phyloP scores from a whole-genome alignment of 2,888 invertebrate genomes.

The Allophyes oxyacanthae region DNA sequence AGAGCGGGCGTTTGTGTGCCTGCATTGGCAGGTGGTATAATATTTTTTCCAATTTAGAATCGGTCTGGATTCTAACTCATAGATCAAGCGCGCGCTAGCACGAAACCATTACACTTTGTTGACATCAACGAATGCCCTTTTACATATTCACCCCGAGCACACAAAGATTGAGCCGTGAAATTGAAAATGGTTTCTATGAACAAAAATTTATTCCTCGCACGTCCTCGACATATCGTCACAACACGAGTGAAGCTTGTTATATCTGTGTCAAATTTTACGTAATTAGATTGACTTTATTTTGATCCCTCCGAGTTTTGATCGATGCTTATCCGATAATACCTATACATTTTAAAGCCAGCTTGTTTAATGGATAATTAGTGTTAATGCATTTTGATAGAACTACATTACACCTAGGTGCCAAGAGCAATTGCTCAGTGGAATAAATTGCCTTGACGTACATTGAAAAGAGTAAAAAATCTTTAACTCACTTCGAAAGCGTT shows the following conservation, averaged over 20 bases:
- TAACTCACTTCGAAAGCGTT: constrained; percentile 53
- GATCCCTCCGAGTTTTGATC: no score
- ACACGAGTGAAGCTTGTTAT: constrained; percentile 62
- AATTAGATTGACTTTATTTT: constrained; percentile 37
- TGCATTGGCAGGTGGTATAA: constrained; percentile 57
- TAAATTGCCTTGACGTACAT: constrained; percentile 57
- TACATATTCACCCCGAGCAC: constrained; percentile 87
- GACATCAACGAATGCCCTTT: constrained; percentile 87
- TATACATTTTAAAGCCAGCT: constrained; percentile 23
- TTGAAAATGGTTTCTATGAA: constrained; percentile 88
- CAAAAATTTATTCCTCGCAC: constrained; percentile 86
- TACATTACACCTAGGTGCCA: constrained; percentile 44
- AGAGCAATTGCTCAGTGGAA: constrained; percentile 55
- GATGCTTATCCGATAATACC: constrained; percentile 19
- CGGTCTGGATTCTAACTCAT: constrained; percentile 77
- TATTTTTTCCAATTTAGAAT: constrained; percentile 77
- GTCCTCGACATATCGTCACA: constrained; percentile 80
- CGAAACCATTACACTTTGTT: constrained; percentile 88
- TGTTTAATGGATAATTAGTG: constrained; percentile 11
- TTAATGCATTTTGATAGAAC: constrained; percentile 44
- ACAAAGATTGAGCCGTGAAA: constrained; percentile 89
- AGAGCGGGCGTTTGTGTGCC: constrained; percentile 45
- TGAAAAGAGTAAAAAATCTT: constrained; percentile 56
- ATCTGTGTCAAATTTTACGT: constrained; percentile 36
- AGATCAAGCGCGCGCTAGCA: constrained; percentile 83